Base-by-base conservation (phyloP, 2,797 vertebrate species). In the Columba guinea region DNA sequence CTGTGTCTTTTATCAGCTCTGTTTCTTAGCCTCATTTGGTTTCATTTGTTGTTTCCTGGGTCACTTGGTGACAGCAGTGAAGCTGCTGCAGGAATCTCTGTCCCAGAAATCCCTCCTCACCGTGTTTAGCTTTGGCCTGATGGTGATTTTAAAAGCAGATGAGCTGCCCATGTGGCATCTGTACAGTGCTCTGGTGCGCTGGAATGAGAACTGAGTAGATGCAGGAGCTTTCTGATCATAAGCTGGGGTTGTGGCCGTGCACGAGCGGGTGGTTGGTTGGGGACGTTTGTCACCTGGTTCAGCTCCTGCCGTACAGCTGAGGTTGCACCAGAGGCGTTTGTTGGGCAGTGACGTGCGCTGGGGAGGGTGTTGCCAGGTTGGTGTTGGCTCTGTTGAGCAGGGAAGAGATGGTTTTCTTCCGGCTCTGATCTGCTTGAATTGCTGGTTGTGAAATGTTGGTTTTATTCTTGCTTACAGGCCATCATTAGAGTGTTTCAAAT, bases 91-190 rank as follows among this genome's bases (percentile, higher is more conserved):
- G 77, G 73, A n/a, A 7, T 49, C 68, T 71, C n/a, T 59, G 70
- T 30, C 35, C 49, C 58, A 78, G 35, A 64, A 68, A 26, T 48
- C 23, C 34, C 46, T 49, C 41, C 34, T 84, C 11, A 6, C 30
- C 1, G 0, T 0, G 0, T 70, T 44, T 16, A 30, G n/a, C 30
- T 2, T 0, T 13, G 24, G 7, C 65, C 44, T 65, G 27, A n/a
- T 90, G 89, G 76, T 48, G 62, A 11, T n/a, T 65, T 41, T 11
- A 37, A 35, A 48, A 70, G 79, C 56, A 28, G 53, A 11, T 58
- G 37, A 65, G 48, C 17, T 79, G 13, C 30, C 65, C 9, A 2
- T 2, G 4, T 11, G 56, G 21, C 6, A 3, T 70, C 49, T 28
- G 51, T 62, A 63, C 44, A 44, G 10, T 1, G 8, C 74, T 55